Percentiles rank a stretch among this genome's conserved stretches.
phyloP scores from a whole-genome alignment of 2,888 invertebrate species.

The Phyto melanocephala region DNA sequence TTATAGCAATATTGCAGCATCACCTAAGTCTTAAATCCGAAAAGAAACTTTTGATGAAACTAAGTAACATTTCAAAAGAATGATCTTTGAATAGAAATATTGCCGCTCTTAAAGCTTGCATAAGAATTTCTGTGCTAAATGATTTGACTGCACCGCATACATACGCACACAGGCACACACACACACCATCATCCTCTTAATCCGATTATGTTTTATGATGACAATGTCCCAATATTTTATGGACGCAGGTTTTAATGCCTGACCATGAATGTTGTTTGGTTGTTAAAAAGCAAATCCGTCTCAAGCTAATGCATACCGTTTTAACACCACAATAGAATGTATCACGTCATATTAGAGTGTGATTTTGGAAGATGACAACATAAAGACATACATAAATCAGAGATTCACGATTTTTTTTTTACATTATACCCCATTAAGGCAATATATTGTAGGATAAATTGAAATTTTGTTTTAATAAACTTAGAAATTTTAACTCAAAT shows the following conservation, averaged over 20 bases:
- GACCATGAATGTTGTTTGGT: conserved; percentile 15
- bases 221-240: conserved; percentile 36
- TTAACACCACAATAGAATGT: not conserved
- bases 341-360: conserved; percentile 31
- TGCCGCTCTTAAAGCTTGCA: too few relatives aligned
- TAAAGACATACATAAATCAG: not conserved
- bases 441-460: too few relatives aligned
- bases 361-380: conserved; percentile 4
- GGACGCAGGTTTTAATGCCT: not conserved
- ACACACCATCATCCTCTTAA: conserved; percentile 32
- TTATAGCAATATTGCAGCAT: not conserved
- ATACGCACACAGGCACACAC: not conserved
- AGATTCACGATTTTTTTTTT: not conserved
- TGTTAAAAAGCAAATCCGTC: not conserved
- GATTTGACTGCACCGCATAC: not conserved
- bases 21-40: too few relatives aligned
- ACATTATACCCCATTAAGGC: too few relatives aligned
- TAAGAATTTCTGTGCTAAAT: conserved; percentile 8
- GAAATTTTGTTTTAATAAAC: too few relatives aligned
- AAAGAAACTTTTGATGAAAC: too few relatives aligned
- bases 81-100: too few relatives aligned
- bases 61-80: too few relatives aligned
- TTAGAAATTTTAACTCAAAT: too few relatives aligned
- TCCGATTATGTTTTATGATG: conserved; percentile 47
- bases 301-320: not conserved